Conservation (phyloP, 1,140 invertebrate species). For the Phenacoccus solenopsis region DNA sequence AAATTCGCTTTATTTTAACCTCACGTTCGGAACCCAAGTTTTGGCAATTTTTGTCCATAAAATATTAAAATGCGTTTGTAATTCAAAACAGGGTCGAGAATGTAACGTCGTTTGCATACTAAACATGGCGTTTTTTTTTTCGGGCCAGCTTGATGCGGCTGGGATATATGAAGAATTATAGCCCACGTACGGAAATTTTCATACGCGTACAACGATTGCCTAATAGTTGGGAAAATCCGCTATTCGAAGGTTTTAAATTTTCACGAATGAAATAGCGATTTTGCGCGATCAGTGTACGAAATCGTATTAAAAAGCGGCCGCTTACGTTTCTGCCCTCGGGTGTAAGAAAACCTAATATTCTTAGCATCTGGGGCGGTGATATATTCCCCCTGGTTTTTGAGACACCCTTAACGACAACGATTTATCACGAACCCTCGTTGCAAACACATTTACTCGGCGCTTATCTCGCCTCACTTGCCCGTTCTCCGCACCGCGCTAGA, state of each 20-base stretch:
- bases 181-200: not conserved
- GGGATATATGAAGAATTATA: not conserved
- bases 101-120: not conserved
- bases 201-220: too few relatives aligned
- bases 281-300: not conserved
- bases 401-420: constrained; percentile 13
- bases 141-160: too few relatives aligned
- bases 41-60: not conserved
- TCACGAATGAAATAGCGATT: not conserved
- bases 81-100: not conserved
- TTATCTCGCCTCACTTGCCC: constrained; percentile 5
- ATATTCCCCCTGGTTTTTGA: not conserved
- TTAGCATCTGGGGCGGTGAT: not conserved
- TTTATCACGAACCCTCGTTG: constrained; percentile 13
- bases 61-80: not conserved
- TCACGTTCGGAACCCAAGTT: not conserved
- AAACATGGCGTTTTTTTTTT: not conserved
- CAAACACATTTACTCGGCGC: constrained; percentile 11
- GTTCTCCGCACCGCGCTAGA: not conserved
- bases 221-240: not conserved
- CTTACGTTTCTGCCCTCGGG: not conserved
- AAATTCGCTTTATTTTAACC: not conserved
- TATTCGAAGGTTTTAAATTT: not conserved
- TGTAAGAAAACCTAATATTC: constrained; percentile 3
- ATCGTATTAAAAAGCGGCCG: not conserved